These are phyloP conservation scores for Cercopithecus mona DNA, from an alignment of 2,113 vertebrate genomes.

Conservation along the genomic window DNA sequence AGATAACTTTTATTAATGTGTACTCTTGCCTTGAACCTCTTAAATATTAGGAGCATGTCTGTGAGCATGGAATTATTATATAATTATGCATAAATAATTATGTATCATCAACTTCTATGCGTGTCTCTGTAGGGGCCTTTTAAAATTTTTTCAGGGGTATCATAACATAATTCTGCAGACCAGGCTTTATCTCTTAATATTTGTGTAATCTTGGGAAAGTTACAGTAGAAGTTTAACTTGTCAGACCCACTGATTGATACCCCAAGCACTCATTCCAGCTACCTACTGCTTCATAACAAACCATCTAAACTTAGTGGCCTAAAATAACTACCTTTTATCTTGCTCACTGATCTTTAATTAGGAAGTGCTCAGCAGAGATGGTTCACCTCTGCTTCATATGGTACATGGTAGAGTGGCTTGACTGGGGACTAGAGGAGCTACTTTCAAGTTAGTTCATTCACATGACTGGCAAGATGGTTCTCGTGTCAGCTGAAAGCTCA, in stretches of 20 bases:
- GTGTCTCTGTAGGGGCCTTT: not conserved
- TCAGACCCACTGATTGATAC: not conserved
- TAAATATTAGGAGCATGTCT: not conserved
- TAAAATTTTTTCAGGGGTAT: not conserved
- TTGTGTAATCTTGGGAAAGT: not conserved
- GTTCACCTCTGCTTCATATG: not conserved
- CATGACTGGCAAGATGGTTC: not conserved
- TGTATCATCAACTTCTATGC: not conserved
- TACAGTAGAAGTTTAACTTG: not conserved
- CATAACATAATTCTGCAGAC: not conserved
- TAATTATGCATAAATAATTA: not conserved
- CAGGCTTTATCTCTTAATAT: not conserved
- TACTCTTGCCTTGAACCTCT: not conserved
- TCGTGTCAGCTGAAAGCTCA: not conserved
- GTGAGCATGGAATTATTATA: not conserved
- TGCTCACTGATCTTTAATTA: not conserved
- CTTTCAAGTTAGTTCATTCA: not conserved
- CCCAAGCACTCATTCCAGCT: not conserved
- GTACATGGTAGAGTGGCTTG: not conserved
- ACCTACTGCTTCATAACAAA: not conserved
- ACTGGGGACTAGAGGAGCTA: too few relatives aligned
- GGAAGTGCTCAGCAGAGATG: not conserved
- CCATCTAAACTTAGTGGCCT: not conserved
- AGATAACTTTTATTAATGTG: not conserved
- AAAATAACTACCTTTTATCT: not conserved